Base-by-base conservation (phyloP, 2,888 invertebrate genomes). In the Cylindroiulus punctatus region DNA sequence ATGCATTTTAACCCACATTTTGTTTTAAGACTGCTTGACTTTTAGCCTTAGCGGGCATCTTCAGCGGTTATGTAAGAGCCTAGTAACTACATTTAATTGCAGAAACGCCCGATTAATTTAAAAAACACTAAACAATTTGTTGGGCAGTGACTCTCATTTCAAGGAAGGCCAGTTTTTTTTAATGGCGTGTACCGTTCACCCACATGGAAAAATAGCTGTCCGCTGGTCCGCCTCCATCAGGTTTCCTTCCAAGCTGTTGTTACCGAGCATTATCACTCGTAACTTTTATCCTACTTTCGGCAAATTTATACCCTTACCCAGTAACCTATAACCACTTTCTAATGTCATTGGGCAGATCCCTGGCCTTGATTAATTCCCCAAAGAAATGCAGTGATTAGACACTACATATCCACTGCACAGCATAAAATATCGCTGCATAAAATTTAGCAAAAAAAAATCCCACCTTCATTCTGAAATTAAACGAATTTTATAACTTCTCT, bases 241-340 rank as follows among this genome's bases (percentile, higher is more conserved):
- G 14, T 76, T 76, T 76, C 30, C 76, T 30, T 30, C 14, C 14
- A 26, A 76, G 14, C 8, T 30, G 26, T 30, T 30, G 76, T 76
- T 76, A 30, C 76, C 76, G 22, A 26, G 65, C 65, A 65, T 65
- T 65, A 65, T 10, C 22, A 22, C 57, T 76, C 14, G 0, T 76
- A 76, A 76, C 30, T 10, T 76, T 26, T 76, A 76, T 76, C 76
- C 76, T 76, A 76, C 30, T 76, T 76, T 76, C 76, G 30, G 1
- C 14, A 30, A 30, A 30, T 76, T 76, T 14, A 26, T 14, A 76
- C 76, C 76, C 26, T 76, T 76, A 76, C 76, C 76, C 76, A 76
- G 76, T 76, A 12, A 76, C 76, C 76, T 76, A 76, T 76, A 76
- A 76, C 76, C 76, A 76, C 76, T 76, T 76, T 76, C 76, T 76